Conservation (phyloP, 2,797 vertebrate species). For the Eleutherodactylus coqui region DNA sequence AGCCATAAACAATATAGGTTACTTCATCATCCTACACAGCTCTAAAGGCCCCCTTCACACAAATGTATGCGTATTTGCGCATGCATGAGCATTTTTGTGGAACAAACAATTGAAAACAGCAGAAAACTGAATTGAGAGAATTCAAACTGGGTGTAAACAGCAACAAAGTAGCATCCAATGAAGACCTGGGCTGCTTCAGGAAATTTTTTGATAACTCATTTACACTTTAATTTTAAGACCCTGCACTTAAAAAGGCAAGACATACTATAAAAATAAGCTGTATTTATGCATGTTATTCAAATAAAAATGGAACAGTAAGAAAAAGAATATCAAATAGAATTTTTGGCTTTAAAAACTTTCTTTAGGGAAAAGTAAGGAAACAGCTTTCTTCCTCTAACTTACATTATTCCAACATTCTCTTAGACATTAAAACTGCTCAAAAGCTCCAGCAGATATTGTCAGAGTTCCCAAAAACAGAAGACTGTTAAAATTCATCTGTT, state of each 20-base stretch:
- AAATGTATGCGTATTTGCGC: no score
- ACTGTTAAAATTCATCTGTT: neutral
- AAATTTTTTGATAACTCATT: no score
- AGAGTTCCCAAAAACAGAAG: neutral
- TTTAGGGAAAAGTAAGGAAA: constrained; percentile 31
- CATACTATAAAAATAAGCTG: neutral
- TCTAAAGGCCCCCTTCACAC: no score
- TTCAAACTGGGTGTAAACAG: no score
- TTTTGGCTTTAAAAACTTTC: constrained; percentile 19
- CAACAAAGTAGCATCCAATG: no score
- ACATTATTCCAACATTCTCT: constrained; percentile 30
- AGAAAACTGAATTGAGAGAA: no score
- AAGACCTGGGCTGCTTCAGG: no score
- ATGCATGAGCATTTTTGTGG: no score
- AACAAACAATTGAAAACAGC: no score
- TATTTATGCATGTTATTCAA: constrained; percentile 9
- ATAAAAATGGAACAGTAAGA: constrained; percentile 28
- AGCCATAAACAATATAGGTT: no score
- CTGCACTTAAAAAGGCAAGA: neutral
- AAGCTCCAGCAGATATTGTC: neutral
- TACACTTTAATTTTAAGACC: neutral
- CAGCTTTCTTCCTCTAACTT: constrained; percentile 38
- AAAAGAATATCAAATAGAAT: constrained; percentile 14
- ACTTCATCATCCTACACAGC: no score
- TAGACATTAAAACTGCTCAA: neutral